Evolutionary conservation across 2,888 invertebrate genomes (phyloP).

Genomic region (Drosophila lutescens): DNA sequence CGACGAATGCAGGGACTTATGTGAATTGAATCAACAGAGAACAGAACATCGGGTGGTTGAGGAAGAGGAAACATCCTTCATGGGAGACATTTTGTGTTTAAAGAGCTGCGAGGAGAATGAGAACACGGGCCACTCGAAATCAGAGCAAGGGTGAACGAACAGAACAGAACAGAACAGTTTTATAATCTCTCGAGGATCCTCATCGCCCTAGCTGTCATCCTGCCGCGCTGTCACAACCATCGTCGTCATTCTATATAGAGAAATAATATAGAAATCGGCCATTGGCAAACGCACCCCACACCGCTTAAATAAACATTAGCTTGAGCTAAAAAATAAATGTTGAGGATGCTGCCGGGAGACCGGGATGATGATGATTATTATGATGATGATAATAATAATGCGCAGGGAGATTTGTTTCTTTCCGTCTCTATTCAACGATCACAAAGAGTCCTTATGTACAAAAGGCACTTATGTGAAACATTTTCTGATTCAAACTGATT

Average conservation of each 20-base stretch:
- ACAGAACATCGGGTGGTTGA: constrained; percentile 26
- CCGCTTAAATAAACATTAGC: constrained; percentile 54
- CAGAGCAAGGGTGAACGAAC: constrained; percentile 51
- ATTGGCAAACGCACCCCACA: constrained; percentile 23
- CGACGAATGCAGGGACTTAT: constrained; percentile 33
- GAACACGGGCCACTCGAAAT: constrained; percentile 16
- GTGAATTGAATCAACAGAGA: constrained; percentile 41
- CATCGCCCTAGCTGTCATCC: constrained; percentile 36
- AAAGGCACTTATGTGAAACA: constrained; percentile 39
- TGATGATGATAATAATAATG: not conserved
- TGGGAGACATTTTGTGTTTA: constrained; percentile 62
- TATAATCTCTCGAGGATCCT: constrained; percentile 52
- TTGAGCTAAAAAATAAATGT: constrained; percentile 49
- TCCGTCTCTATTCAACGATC: constrained; percentile 12
- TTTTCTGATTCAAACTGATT: constrained; percentile 24
- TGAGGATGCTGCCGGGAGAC: constrained; percentile 2
- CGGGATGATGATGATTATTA: not conserved
- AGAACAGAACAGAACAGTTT: constrained; percentile 29
- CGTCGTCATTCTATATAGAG: constrained; percentile 9
- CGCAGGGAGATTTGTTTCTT: constrained; percentile 32
- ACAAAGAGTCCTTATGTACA: constrained; percentile 32
- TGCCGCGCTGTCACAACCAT: constrained; percentile 31
- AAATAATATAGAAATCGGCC: constrained; percentile 23
- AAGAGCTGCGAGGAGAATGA: constrained; percentile 2
- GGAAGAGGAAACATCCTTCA: constrained; percentile 45